phyloP scores from a whole-genome alignment of 2,113 vertebrate species.

The Larimichthys polyactis region DNA sequence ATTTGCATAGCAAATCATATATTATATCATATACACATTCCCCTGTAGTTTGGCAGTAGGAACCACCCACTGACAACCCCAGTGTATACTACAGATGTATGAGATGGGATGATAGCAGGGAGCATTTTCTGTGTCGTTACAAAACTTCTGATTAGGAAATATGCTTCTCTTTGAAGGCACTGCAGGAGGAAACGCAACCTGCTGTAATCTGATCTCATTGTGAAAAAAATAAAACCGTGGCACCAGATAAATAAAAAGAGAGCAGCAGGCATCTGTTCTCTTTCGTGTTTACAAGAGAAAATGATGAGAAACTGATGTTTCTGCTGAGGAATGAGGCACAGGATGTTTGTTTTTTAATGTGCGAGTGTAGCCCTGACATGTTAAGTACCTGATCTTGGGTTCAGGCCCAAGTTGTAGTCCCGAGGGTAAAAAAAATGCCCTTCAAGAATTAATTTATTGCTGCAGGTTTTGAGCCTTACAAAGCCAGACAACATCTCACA shows the following conservation, averaged over 20 bases:
- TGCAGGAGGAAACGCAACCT: constrained; percentile 34
- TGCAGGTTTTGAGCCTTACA: neutral
- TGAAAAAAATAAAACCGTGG: constrained; percentile 38
- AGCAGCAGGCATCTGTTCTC: constrained; percentile 7
- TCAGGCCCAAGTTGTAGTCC: neutral
- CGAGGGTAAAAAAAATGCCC: neutral
- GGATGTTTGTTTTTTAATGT: neutral
- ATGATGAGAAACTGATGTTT: neutral
- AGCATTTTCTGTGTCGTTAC: constrained; percentile 18
- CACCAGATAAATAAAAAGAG: constrained; percentile 29
- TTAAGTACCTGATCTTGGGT: neutral
- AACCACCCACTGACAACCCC: neutral
- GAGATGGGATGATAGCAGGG: constrained; percentile 21
- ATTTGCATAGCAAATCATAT: neutral
- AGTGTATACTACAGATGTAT: neutral
- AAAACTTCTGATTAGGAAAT: constrained; percentile 44
- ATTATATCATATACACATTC: neutral
- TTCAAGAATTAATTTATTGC: neutral
- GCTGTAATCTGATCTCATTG: constrained; percentile 27
- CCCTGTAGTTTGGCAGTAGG: neutral
- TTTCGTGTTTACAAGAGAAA: constrained; percentile 23
- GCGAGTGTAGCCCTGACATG: neutral
- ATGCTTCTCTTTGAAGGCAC: constrained; percentile 34
- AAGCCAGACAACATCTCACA: neutral
- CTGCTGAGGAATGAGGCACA: neutral